Evolutionary conservation across 2,113 vertebrate species (phyloP).

Genomic region (Pyrgilauda ruficollis): DNA sequence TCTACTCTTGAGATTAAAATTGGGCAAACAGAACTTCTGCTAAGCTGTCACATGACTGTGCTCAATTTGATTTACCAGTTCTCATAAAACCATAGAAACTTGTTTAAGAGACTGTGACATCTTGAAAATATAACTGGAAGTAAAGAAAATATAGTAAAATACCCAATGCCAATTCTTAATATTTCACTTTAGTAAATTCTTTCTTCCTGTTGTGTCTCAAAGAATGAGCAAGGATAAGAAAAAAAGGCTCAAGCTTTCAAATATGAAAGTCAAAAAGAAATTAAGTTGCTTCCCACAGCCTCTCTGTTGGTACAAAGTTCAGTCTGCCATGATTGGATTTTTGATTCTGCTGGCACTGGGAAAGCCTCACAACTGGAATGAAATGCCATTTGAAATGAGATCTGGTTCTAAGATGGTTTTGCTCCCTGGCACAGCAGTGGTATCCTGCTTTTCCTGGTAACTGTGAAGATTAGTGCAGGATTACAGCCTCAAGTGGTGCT

Average conservation of each 20-base stretch:
- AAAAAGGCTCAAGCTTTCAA: background rate
- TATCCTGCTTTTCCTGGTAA: background rate
- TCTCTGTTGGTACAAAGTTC: background rate
- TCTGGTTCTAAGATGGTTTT: background rate
- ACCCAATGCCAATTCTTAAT: background rate
- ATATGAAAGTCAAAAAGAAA: background rate
- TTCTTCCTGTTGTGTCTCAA: background rate
- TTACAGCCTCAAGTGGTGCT: background rate
- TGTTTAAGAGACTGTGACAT: background rate
- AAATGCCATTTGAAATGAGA: background rate
- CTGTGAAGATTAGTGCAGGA: background rate
- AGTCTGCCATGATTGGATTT: background rate
- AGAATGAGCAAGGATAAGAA: background rate
- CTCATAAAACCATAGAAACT: background rate
- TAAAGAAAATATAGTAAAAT: background rate
- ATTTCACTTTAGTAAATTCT: background rate
- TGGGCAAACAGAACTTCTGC: background rate
- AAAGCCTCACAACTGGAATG: background rate
- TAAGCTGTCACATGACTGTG: background rate
- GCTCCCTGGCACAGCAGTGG: background rate
- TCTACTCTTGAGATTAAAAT: background rate
- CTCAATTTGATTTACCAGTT: background rate
- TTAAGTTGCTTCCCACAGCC: background rate
- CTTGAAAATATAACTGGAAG: background rate
- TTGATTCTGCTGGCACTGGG: background rate